phyloP scores from a whole-genome alignment of 2,797 vertebrate genomes.

The Anguilla megastoma region DNA sequence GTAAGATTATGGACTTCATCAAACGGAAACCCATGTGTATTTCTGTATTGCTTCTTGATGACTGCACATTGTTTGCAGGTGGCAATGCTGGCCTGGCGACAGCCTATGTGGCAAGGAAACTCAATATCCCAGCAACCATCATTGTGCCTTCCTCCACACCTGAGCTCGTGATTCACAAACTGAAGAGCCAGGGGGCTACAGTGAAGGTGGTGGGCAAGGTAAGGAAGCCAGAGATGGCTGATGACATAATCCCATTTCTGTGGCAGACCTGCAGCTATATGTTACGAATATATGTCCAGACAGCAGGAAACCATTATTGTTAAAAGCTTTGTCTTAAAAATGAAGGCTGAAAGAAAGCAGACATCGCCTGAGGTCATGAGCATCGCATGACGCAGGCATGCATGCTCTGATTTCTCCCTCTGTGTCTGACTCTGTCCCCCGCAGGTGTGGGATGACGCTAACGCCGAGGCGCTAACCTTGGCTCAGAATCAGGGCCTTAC shows the following conservation, averaged over 20 bases:
- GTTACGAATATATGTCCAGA: neutral
- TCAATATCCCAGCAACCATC: conserved; percentile 71
- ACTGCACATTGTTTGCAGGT: conserved; percentile 53
- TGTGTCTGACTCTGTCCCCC: conserved; percentile 4
- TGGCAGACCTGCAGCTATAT: neutral
- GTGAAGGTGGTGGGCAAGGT: conserved; percentile 73
- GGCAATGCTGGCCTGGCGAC: conserved; percentile 79
- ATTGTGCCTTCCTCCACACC: conserved; percentile 70
- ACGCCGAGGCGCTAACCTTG: conserved; percentile 69
- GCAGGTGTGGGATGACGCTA: conserved; percentile 80
- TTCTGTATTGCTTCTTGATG: neutral
- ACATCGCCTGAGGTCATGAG: neutral
- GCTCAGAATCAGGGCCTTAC: conserved; percentile 64
- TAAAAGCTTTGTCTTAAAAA: neutral
- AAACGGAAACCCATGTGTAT: neutral
- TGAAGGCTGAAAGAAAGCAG: neutral
- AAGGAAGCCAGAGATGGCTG: conserved; percentile 20
- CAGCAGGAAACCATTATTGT: neutral
- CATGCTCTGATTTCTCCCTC: neutral
- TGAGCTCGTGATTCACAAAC: conserved; percentile 63
- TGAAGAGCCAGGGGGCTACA: conserved; percentile 67
- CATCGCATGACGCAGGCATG: neutral
- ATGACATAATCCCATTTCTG: neutral
- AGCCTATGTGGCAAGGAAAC: conserved; percentile 71
- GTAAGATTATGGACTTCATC: conserved; percentile 49